These are phyloP conservation scores for Drosophila percnosoma DNA, from an alignment of 2,888 invertebrate species.

Conservation along the genomic window DNA sequence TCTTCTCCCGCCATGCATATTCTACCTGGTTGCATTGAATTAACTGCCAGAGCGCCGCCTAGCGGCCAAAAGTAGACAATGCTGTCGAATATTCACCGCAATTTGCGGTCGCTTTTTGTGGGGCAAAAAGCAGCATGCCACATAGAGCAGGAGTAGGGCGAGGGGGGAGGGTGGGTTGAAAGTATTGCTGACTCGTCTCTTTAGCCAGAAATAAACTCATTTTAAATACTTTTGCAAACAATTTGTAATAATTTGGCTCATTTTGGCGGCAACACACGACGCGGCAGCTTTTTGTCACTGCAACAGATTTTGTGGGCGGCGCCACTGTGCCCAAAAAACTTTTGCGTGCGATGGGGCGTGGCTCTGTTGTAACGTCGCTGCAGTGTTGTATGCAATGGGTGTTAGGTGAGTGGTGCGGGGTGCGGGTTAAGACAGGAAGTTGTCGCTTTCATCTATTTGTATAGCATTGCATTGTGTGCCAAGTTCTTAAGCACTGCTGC, in stretches of 20 bases:
- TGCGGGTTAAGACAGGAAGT: slow-evolving; percentile 8
- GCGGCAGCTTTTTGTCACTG: slow-evolving; percentile 56
- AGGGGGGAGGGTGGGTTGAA: neutral
- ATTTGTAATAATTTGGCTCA: slow-evolving; percentile 80
- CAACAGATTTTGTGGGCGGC: slow-evolving; percentile 39
- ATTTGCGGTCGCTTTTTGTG: slow-evolving; percentile 15
- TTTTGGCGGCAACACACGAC: slow-evolving; percentile 54
- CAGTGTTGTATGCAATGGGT: neutral
- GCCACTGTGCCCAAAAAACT: slow-evolving; percentile 34
- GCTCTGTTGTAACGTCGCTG: neutral
- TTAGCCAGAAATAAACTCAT: slow-evolving; percentile 73
- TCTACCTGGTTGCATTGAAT: slow-evolving; percentile 38
- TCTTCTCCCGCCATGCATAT: neutral
- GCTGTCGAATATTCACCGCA: slow-evolving; percentile 56
- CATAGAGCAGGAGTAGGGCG: neutral
- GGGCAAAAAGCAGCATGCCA: neutral
- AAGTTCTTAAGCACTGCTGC: slow-evolving; percentile 75
- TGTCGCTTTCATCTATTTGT: slow-evolving; percentile 37
- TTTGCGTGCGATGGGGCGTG: slow-evolving; percentile 37
- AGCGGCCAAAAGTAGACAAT: slow-evolving; percentile 35
- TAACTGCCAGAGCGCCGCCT: slow-evolving; percentile 44
- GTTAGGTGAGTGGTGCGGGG: neutral
- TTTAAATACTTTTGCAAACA: slow-evolving; percentile 79
- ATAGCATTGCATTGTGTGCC: slow-evolving; percentile 50
- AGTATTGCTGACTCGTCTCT: slow-evolving; percentile 10